phyloP scores from a whole-genome alignment of 2,888 invertebrate species.

The Coecobrya sp. region DNA sequence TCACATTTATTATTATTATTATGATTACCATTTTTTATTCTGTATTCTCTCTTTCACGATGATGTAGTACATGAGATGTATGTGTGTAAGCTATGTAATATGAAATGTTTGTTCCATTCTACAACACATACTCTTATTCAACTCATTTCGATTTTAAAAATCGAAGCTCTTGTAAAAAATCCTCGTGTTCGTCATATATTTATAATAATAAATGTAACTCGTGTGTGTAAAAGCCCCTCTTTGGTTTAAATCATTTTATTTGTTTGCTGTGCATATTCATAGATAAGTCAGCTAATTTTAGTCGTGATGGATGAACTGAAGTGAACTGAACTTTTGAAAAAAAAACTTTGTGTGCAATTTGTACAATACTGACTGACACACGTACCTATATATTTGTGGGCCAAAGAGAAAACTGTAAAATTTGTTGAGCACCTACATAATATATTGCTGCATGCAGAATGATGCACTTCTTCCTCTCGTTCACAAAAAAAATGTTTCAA shows the following conservation, averaged over 20 bases:
- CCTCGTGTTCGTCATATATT: slow-evolving; percentile 12
- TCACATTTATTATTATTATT: slow-evolving; percentile 78
- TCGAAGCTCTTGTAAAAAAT: background rate
- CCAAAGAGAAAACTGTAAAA: slow-evolving; percentile 69
- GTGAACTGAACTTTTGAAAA: slow-evolving; percentile 64
- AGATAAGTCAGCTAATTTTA: background rate
- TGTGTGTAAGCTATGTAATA: slow-evolving; percentile 5
- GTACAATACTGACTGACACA: background rate
- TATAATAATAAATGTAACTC: background rate
- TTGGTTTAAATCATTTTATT: slow-evolving; percentile 2
- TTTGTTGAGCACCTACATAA: background rate
- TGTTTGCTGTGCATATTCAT: slow-evolving; percentile 8
- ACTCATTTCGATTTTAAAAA: slow-evolving; percentile 46
- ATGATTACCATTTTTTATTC: slow-evolving; percentile 46
- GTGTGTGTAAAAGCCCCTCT: slow-evolving; percentile 8
- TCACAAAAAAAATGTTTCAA: slow-evolving; percentile 50
- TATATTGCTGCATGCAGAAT: background rate
- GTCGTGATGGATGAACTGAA: slow-evolving; percentile 61
- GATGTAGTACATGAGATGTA: background rate
- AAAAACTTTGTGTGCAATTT: background rate
- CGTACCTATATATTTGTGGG: background rate
- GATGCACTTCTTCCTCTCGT: slow-evolving; percentile 1
- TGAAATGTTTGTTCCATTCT: slow-evolving; percentile 17
- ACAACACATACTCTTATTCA: slow-evolving; percentile 39
- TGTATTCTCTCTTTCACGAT: slow-evolving; percentile 57